Evolutionary conservation across 2,113 vertebrate species (phyloP), one percentile per base, ranked within the genome.

Genomic region (Upupa epops): DNA sequence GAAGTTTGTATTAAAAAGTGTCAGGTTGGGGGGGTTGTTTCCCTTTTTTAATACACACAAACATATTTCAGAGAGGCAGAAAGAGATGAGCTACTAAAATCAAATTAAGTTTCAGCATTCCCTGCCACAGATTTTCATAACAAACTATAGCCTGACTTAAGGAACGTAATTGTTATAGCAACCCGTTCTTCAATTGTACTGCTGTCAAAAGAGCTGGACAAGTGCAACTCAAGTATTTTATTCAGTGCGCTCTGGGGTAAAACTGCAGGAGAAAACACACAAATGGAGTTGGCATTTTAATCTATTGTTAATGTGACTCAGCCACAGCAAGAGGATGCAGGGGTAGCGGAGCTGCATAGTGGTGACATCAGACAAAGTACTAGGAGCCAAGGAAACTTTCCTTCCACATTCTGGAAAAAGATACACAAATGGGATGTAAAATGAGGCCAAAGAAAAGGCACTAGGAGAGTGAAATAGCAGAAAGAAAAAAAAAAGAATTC

Each of bases 301-400:
- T 11, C 20, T 1, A 34, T 6, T 55, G 59, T 19, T 84, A 87
- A 61, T 1, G 32, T 77, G 69, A 92, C 74, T 93, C 89, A 91
- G 68, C 49, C n/a, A 66, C 80, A 64, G 89, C 68, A 70, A 76
- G 85, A 78, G 60, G 68, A 73, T 89, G 83, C 86, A 82, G 83
- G 61, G 73, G 29, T 22, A 74, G 29, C 7, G 26, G 2, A 92
- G 60, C 68, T 83, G 22, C 11, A 12, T 13, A 60, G 40, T n/a
- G n/a, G 51, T 51, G 54, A 81, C 69, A 86, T 6, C 34, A 94
- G 19, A 58, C 32, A 69, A 68, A 72, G 49, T 0, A 74, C 5
- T 8, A 78, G 86, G 54, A 81, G 83, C 54, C 86, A 94, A 93
- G 81, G 24, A 24, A 82, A 45, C 8, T n/a, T 48, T 26, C 40